Base-by-base conservation (phyloP, 2,113 vertebrate species). In the Phyllostomus hastatus region DNA sequence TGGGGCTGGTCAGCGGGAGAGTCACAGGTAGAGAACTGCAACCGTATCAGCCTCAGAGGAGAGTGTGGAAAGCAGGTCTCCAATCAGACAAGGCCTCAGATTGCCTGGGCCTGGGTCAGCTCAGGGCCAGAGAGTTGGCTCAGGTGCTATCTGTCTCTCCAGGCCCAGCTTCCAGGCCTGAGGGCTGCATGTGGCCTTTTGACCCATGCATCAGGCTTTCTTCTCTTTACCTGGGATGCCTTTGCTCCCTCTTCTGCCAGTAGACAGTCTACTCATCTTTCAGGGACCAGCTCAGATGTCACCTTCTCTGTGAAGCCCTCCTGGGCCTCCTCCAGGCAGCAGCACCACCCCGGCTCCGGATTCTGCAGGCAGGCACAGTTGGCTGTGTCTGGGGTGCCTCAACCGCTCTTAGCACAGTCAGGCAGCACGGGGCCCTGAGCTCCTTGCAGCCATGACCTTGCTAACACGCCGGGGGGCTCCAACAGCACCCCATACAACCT, bases 1-100 rank as follows among this genome's bases (percentile, higher is more conserved):
- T 4, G 2, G 38, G 31, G 2, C 72, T 10, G 28, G 46, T 0
- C 92, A 93, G 59, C 78, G 96, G 96, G 96, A 95, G 95, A 66
- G 50, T 79, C 41, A 85, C 61, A 90, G 72, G 95, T 94, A 64
- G 96, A 97, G 88, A 97, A 91, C 96, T 87, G 94, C 94, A 98
- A 88, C 96, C 95, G 80, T 81, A 67, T 85, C 88, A 96, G 79
- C 26, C 10, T 95, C 35, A 79, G 89, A 92, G 95, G 92, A 97
- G 92, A 83, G 66, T 67, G 75, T 88, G 85, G 91, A 92, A 96
- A 97, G 96, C 96, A 95, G 96, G 96, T 97, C 84, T 95, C 88
- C 84, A 92, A 92, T 96, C 97, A 97, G 97, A 97, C 57, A 67
- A 64, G 92, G 91, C 94, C 95, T 98, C 90, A 90, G 97, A 88